phyloP scores from a whole-genome alignment of 2,113 vertebrate genomes.

The Zosterops borbonicus region DNA sequence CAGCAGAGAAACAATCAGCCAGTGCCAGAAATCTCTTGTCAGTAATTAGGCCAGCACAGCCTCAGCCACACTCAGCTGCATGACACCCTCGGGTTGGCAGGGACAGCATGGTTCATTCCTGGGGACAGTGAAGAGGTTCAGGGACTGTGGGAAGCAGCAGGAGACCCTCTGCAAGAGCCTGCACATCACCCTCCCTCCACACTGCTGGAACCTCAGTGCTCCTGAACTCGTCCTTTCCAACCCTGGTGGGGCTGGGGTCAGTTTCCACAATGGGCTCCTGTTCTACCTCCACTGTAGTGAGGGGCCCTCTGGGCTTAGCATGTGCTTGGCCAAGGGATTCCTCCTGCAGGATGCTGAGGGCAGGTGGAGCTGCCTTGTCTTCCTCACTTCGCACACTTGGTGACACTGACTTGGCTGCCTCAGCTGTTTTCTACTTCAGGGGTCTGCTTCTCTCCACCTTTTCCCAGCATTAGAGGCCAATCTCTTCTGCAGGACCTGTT shows the following conservation, averaged over 20 bases:
- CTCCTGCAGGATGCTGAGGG: neutral
- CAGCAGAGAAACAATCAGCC: neutral
- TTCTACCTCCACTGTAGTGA: neutral
- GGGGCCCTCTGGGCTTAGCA: neutral
- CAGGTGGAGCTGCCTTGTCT: neutral
- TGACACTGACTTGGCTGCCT: accelerated
- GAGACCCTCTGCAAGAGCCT: neutral
- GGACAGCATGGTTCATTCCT: accelerated
- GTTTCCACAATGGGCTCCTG: neutral
- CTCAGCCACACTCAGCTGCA: accelerated
- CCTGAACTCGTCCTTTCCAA: neutral
- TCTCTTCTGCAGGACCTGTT: neutral
- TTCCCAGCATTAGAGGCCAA: neutral
- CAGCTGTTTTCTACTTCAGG: neutral
- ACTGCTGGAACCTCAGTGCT: neutral
- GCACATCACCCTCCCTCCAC: neutral
- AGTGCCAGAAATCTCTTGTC: neutral
- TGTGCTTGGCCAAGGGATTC: neutral
- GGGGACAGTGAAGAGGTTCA: neutral
- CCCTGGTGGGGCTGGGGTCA: neutral
- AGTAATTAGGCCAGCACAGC: neutral
- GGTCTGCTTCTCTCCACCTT: neutral
- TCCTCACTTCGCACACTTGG: neutral
- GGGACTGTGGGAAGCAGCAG: neutral
- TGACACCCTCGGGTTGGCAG: neutral